These are phyloP conservation scores for Sinelater perroti DNA, from an alignment of 2,888 invertebrate genomes.

Conservation along the genomic window DNA sequence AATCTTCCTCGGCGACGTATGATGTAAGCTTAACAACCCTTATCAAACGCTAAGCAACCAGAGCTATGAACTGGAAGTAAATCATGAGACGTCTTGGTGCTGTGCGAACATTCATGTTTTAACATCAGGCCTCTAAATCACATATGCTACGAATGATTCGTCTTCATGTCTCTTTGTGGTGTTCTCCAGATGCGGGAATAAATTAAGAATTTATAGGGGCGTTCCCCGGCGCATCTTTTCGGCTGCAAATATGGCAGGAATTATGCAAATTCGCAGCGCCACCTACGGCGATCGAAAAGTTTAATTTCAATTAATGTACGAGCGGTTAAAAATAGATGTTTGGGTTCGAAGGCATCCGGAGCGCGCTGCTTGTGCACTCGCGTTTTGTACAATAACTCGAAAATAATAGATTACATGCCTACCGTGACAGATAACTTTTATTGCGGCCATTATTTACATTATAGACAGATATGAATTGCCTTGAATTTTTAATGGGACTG, in stretches of 20 bases:
- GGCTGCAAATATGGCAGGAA: too few relatives aligned
- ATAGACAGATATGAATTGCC: constrained; percentile 35
- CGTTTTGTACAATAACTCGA: constrained; percentile 4
- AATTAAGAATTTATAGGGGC: constrained; percentile 9
- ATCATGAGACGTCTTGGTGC: constrained; percentile 31
- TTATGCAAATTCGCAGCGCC: too few relatives aligned
- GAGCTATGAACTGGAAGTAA: constrained; percentile 33
- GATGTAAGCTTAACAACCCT: constrained; percentile 45
- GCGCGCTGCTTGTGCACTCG: background rate
- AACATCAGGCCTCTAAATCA: constrained; percentile 33
- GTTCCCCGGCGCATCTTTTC: too few relatives aligned
- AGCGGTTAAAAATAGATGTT: too few relatives aligned
- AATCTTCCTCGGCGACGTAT: constrained; percentile 41
- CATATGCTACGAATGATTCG: constrained; percentile 28
- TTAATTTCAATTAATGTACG: too few relatives aligned
- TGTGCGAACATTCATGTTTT: constrained; percentile 34
- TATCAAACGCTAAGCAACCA: constrained; percentile 42
- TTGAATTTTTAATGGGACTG: constrained; percentile 35
- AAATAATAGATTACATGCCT: background rate
- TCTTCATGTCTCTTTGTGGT: constrained; percentile 24
- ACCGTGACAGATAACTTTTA: constrained; percentile 26
- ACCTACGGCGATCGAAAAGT: too few relatives aligned
- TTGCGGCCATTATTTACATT: constrained; percentile 31
- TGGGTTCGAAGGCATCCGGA: too few relatives aligned
- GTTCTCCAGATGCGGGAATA: constrained; percentile 9